Percentiles rank a stretch among this genome's conserved stretches.
These are phyloP conservation scores for Hyperoodon ampullatus DNA, from an alignment of 2,113 vertebrate species.

Conservation along the genomic window DNA sequence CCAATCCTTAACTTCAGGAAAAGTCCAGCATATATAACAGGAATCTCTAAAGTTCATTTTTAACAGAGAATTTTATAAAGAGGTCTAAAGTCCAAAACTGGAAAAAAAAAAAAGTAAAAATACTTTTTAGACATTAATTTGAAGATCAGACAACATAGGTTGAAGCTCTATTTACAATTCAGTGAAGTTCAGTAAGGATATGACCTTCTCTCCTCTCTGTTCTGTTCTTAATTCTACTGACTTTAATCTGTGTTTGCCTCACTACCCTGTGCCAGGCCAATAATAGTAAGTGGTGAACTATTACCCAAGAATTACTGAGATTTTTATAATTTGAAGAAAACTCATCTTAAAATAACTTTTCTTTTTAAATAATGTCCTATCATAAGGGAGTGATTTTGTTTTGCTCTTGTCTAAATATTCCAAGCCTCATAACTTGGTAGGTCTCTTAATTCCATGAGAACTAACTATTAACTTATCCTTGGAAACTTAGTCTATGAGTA, in stretches of 20 bases:
- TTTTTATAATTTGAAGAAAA: neutral
- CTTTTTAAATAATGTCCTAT: neutral
- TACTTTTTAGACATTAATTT: neutral
- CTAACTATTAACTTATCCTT: neutral
- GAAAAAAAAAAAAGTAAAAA: neutral
- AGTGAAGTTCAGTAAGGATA: neutral
- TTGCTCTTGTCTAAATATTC: neutral
- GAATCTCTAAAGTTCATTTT: neutral
- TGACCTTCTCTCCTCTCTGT: neutral
- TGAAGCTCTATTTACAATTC: neutral
- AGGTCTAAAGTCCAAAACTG: neutral
- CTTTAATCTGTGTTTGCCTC: neutral
- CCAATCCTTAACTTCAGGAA: neutral
- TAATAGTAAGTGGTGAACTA: neutral
- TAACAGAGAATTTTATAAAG: neutral
- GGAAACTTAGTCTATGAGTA: neutral
- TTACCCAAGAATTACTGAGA: neutral
- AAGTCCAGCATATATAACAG: neutral
- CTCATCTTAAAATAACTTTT: neutral
- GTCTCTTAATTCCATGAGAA: neutral
- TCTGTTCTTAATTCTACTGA: neutral
- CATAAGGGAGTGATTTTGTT: neutral
- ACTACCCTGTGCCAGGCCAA: neutral
- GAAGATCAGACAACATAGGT: neutral
- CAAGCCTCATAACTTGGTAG: neutral